Base-by-base conservation (phyloP, 2,797 vertebrate species). In the Orestias chungarensis region DNA sequence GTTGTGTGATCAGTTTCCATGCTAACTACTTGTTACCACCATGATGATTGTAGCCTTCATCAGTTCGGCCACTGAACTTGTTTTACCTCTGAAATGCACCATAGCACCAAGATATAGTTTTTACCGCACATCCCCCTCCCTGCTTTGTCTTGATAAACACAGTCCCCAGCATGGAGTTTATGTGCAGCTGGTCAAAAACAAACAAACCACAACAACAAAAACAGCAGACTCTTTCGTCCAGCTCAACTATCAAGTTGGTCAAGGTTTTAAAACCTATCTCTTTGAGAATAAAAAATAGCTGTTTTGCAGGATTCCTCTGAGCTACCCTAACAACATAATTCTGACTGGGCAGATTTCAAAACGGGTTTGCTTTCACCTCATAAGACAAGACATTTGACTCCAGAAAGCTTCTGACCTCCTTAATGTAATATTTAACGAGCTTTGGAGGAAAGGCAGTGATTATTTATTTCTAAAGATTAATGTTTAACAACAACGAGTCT, bases 351-450 rank as follows among this genome's bases (percentile, higher is more conserved):
- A n/a, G n/a, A n/a, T n/a, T n/a, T 12, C 5, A 62, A 14, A 62
- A 3, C 23, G 40, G n/a, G 12, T 62, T 14, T 62, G 29, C 11
- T 25, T 62, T 23, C 23, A 8, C 29, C 20, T 49, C 47, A 23
- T 54, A 11, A 17, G 27, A 35, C 54, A 20, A 25, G 10, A 46
- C 15, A 61, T 29, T 17, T 35, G 59, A 47, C 47, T 38, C 14
- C 2, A 55, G 17, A 4, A 68, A 42, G 49, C 35, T 10, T 54
- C 46, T 47, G 44, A 49, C 44, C 49, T 31, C n/a, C 50, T 25
- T 70, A 6, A 38, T 47, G 43, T 61, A 61, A 47, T 70, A 8
- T 47, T 70, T 61, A 70, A 70, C 55, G 38, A 47, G 25, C 20
- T 27, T 20, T 31, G 20, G 31, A 61, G 8, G 66, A 47, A 20